Percentiles rank a stretch among this genome's conserved stretches.
Evolutionary conservation across 2,113 vertebrate species (phyloP).

Genomic region (Amblyopsis rosae): DNA sequence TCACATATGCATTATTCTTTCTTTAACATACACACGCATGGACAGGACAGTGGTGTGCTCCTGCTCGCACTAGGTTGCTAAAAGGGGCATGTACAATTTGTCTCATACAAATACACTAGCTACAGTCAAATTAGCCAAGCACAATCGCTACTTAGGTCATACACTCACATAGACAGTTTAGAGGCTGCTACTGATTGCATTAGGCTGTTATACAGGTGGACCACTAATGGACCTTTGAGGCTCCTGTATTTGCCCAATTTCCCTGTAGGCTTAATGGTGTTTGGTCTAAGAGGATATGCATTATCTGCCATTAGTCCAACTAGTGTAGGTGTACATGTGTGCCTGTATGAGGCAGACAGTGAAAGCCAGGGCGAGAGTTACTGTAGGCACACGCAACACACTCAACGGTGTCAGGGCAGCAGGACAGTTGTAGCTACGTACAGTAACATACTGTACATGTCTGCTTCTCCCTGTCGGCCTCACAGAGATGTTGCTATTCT

Average conservation of each 20-base stretch:
- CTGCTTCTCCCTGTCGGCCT: no score
- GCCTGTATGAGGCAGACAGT: not conserved
- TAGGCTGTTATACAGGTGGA: not conserved
- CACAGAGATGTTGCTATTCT: no score
- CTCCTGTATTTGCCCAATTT: not conserved
- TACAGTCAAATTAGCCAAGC: not conserved
- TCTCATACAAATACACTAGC: no score
- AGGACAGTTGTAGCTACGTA: no score
- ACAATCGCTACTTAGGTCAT: not conserved
- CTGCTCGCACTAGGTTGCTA: not conserved
- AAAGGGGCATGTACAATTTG: not conserved
- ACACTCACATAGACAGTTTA: not conserved
- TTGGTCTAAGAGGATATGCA: not conserved
- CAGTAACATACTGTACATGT: no score
- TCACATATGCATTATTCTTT: not conserved
- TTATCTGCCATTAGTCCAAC: not conserved
- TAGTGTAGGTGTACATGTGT: not conserved
- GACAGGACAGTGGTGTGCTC: not conserved
- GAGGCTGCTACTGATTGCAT: not conserved
- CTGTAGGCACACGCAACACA: slow-evolving; percentile 6
- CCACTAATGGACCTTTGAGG: not conserved
- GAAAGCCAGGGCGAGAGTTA: not conserved
- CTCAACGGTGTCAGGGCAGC: no score
- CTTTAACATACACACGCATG: not conserved
- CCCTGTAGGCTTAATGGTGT: not conserved